phyloP scores from a whole-genome alignment of 2,888 invertebrate genomes.

The Iselma pallidipennis region DNA sequence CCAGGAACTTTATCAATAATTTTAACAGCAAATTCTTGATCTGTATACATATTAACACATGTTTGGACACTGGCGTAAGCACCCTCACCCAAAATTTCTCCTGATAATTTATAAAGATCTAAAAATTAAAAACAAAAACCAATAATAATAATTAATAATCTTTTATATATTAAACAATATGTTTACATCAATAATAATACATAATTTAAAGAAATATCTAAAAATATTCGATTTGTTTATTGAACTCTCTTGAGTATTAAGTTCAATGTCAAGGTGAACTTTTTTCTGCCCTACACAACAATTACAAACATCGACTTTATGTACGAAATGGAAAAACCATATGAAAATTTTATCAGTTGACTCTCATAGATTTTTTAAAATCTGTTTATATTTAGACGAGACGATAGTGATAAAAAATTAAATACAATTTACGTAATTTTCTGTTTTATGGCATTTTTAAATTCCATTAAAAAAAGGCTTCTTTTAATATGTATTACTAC shows the following conservation, averaged over 20 bases:
- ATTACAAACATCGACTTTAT: background rate
- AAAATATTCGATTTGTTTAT: background rate
- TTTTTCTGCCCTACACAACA: background rate
- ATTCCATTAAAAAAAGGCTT: too few relatives aligned
- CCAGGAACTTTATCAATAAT: slow-evolving; percentile 95
- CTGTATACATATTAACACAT: slow-evolving; percentile 88
- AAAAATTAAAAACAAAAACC: slow-evolving; percentile 44
- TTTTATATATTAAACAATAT: too few relatives aligned
- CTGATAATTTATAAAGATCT: slow-evolving; percentile 95
- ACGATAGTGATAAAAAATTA: background rate
- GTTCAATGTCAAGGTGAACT: background rate
- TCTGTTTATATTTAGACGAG: background rate
- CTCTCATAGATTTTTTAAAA: background rate
- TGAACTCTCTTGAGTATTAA: background rate
- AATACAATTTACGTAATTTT: background rate
- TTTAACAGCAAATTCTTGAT: slow-evolving; percentile 96
- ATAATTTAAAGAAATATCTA: background rate
- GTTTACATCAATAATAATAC: too few relatives aligned
- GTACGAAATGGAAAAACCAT: too few relatives aligned
- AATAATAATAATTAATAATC: too few relatives aligned
- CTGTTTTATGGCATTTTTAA: background rate
- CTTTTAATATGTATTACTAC: too few relatives aligned
- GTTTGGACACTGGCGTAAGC: slow-evolving; percentile 96
- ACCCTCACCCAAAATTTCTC: slow-evolving; percentile 94
- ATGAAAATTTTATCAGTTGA: background rate